Conservation (phyloP, 2,113 vertebrate species). For the Tachysurus vachellii region DNA sequence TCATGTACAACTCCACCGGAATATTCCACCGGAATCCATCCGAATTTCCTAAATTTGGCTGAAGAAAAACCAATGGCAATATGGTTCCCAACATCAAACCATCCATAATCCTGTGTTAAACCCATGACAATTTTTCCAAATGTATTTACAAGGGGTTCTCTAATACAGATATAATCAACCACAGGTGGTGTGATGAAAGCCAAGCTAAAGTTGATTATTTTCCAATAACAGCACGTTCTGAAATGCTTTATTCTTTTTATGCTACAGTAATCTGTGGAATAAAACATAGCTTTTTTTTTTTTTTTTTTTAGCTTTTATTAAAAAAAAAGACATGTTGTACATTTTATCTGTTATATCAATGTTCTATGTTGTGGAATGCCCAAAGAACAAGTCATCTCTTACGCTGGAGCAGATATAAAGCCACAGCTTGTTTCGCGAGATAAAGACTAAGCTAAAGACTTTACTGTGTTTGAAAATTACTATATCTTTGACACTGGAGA, state of each 20-base stretch:
- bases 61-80: not conserved
- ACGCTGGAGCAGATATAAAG: not conserved
- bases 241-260: constrained; percentile 8
- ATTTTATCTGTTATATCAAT: not conserved
- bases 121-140: not conserved
- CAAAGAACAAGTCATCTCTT: not conserved
- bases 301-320: not conserved
- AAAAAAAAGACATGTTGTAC: not conserved
- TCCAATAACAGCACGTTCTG: constrained; percentile 3
- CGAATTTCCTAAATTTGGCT: not conserved
- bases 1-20: not conserved
- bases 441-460: too few species aligned
- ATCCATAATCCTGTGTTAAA: not conserved
- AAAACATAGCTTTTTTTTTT: not conserved
- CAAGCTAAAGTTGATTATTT: constrained; percentile 17
- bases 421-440: too few species aligned
- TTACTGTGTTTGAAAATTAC: too few species aligned
- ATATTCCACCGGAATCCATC: not conserved
- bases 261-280: not conserved
- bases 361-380: not conserved
- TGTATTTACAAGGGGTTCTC: not conserved
- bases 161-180: constrained; percentile 13
- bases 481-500: too few species aligned
- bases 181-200: not conserved
- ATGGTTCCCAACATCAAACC: not conserved